These are phyloP conservation scores for Diplolepis rosae DNA, from an alignment of 2,888 invertebrate genomes.

Conservation along the genomic window DNA sequence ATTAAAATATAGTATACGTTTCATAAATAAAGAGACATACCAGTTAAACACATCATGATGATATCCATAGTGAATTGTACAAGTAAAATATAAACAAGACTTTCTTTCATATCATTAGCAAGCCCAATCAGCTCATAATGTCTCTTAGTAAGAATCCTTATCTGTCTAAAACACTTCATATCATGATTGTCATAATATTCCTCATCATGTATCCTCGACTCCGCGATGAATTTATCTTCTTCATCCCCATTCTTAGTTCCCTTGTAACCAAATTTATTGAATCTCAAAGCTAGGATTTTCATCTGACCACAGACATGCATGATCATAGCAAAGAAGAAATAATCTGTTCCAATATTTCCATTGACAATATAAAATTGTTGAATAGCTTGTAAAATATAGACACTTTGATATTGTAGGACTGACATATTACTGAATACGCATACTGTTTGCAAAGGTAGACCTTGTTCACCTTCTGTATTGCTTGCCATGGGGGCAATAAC, in stretches of 20 bases:
- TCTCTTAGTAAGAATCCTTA: slow-evolving; percentile 38
- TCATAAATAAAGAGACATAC: slow-evolving; percentile 35
- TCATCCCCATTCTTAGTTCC: neutral
- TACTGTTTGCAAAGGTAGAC: slow-evolving; percentile 3
- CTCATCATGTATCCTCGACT: neutral
- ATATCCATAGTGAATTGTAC: slow-evolving; percentile 46
- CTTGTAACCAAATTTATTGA: slow-evolving; percentile 30
- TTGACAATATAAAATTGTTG: slow-evolving; percentile 28
- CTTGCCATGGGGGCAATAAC: slow-evolving; percentile 20
- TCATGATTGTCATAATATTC: neutral
- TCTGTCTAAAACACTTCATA: slow-evolving; percentile 20
- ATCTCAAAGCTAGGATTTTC: slow-evolving; percentile 53
- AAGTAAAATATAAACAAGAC: slow-evolving; percentile 47
- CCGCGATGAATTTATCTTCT: neutral
- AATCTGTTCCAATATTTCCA: slow-evolving; percentile 21
- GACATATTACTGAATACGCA: slow-evolving; percentile 25
- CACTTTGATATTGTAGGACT: neutral
- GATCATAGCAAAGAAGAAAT: slow-evolving; percentile 24
- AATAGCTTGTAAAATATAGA: slow-evolving; percentile 1
- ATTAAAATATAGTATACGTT: neutral
- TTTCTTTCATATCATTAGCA: slow-evolving; percentile 43
- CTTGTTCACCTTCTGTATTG: slow-evolving; percentile 16
- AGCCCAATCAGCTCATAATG: slow-evolving; percentile 51
- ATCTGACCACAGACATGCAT: slow-evolving; percentile 22
- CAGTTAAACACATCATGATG: slow-evolving; percentile 44